These are phyloP conservation scores for Paracyclopina nana DNA, from an alignment of 1,140 invertebrate genomes.

Conservation along the genomic window DNA sequence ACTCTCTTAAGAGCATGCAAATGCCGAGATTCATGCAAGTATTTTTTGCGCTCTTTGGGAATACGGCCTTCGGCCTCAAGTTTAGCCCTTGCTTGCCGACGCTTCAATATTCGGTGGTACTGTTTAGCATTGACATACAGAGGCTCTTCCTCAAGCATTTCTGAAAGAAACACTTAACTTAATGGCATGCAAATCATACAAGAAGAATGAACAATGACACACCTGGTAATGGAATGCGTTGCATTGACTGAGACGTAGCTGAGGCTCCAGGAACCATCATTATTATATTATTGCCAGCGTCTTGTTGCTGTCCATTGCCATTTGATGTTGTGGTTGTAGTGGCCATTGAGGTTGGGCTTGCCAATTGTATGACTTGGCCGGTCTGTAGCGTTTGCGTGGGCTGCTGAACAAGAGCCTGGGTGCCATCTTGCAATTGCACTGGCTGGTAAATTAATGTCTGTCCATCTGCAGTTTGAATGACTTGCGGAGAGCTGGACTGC, in stretches of 20 bases:
- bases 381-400: not conserved
- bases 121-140: constrained; percentile 98
- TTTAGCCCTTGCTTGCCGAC: constrained; percentile 70
- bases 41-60: constrained; percentile 94
- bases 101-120: constrained; percentile 74
- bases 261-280: constrained; percentile 42
- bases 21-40: constrained; percentile 94
- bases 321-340: not conserved
- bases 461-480: constrained; percentile 78
- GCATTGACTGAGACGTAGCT: constrained; percentile 33
- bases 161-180: no score
- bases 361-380: constrained; percentile 16
- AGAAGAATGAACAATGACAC: no score
- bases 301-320: not conserved
- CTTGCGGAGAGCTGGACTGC: constrained; percentile 39
- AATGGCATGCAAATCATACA: no score
- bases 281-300: constrained; percentile 10
- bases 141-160: constrained; percentile 72
- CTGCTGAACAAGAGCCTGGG: constrained; percentile 20
- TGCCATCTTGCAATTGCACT: constrained; percentile 34
- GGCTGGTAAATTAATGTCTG: constrained; percentile 79
- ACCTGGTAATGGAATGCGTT: constrained; percentile 39
- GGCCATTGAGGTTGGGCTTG: constrained; percentile 3
- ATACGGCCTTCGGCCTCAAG: constrained; percentile 81
- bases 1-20: constrained; percentile 93